Evolutionary conservation across 2,113 vertebrate species (phyloP), one percentile per base, ranked within the genome.

Genomic region (Muscicapa adusta): DNA sequence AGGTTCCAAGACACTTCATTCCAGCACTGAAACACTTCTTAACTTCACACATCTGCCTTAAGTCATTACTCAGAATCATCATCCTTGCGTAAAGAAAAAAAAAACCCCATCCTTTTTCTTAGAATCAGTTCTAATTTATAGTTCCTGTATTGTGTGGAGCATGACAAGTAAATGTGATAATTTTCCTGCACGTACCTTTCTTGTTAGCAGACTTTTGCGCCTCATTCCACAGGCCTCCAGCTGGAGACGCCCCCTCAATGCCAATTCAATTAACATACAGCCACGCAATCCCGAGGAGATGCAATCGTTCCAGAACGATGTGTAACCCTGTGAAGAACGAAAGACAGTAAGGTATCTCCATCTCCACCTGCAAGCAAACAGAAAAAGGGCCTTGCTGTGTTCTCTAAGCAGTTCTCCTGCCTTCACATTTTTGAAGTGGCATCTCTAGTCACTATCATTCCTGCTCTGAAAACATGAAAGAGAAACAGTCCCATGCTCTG

Each of bases 301-400:
- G 97, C 99, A 99, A 88, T 99, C 99, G 43, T 99, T 99, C 99
- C 99, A 99, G 98, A 99, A 99, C 0, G 99, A 99, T 23, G 99
- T 99, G 96, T 99, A 99, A 94, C 99, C 99, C 99, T 99, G 91
- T 53, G 60, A 89, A 91, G 81, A 91, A 88, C 0, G 11, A 65
- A 81, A 94, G 47, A 47, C 75, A 93, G 74, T 94, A 85, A 93
- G 80, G 26, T 72, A 88, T 3, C 63, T 71, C 38, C 29, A 73
- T 50, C 38, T 88, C 19, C 58, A 78, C 18, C 23, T 31, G 36
- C 60, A 93, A 62, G 31, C 1, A 17, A 57, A 79, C 1, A 63
- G 36, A 66, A 63, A 33, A 72, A 47, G 7, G 20, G 34, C 31
- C 18, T 78, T 66, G 54, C 19, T 62, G 22, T 2, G 1, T 13